A percentile compares a stretch with the other conserved stretches of the same genome.
Conservation (phyloP, 2,888 invertebrate species). For the Stenolophus ochropezus region DNA sequence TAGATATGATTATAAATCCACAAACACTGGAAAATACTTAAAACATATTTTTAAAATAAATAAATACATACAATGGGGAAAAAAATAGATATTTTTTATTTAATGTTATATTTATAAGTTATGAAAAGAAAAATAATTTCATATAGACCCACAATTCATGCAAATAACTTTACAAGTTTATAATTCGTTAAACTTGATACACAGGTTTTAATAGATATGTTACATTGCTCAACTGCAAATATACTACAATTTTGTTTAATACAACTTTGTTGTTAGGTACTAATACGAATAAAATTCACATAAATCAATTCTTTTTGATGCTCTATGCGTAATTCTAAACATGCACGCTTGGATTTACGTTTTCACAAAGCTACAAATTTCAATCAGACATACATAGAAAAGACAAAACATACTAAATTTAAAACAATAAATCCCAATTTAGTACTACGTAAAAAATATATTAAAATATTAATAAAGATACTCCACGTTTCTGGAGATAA, state of each 20-base stretch:
- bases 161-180: constrained; percentile 44
- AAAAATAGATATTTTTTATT: not conserved
- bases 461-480: not conserved
- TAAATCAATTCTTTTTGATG: constrained; percentile 43
- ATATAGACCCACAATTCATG: constrained; percentile 24
- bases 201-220: constrained; percentile 50
- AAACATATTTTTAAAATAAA: no score
- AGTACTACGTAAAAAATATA: constrained; percentile 4
- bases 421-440: not conserved
- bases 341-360: constrained; percentile 28
- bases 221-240: constrained; percentile 46
- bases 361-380: constrained; percentile 33
- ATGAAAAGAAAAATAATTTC: constrained; percentile 21
- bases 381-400: constrained; percentile 31
- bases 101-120: constrained; percentile 1
- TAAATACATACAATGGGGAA: not conserved
- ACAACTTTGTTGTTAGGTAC: constrained; percentile 44
- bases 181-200: constrained; percentile 47
- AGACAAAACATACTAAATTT: constrained; percentile 20
- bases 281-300: constrained; percentile 50
- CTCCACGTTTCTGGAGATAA: no score
- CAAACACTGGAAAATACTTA: no score
- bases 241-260: constrained; percentile 44
- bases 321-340: constrained; percentile 36
- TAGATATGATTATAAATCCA: no score